Percentiles rank a stretch among this genome's conserved stretches.
Conservation (phyloP, 1,140 invertebrate species). For the Trichonephila clavipes region DNA sequence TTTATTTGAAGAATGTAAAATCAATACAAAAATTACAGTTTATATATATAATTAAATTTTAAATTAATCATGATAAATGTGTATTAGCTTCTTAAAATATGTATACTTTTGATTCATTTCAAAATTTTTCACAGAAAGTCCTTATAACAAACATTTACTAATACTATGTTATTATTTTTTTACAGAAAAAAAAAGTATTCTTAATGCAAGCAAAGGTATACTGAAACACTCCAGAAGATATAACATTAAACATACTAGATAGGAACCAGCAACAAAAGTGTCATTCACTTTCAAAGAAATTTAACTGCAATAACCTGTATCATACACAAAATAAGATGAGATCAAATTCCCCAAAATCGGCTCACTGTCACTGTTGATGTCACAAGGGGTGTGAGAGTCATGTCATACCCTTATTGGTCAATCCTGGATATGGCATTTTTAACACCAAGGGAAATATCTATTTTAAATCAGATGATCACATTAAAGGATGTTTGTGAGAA, state of each 20-base stretch:
- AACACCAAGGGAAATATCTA: conserved; percentile 39
- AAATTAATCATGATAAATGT: too few species aligned
- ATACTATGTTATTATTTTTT: background rate
- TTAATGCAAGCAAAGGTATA: background rate
- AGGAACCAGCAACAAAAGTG: background rate
- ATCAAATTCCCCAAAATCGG: background rate
- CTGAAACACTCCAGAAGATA: background rate
- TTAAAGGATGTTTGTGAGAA: conserved; percentile 68
- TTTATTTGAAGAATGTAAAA: too few species aligned
- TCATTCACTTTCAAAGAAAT: conserved; percentile 63
- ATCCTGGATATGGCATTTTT: conserved; percentile 1
- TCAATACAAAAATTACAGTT: too few species aligned
- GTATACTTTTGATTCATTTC: too few species aligned
- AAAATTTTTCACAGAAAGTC: too few species aligned
- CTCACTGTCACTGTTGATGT: background rate
- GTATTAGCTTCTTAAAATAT: too few species aligned
- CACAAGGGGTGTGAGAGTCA: conserved; percentile 15
- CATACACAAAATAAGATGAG: background rate
- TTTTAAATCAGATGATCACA: conserved; percentile 27
- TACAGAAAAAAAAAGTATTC: background rate
- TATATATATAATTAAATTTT: too few species aligned
- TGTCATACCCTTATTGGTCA: conserved; percentile 44
- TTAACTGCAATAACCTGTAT: background rate
- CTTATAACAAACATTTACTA: too few species aligned
- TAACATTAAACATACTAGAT: background rate